These are phyloP conservation scores for Pemphredon lugubris DNA, from an alignment of 2,888 invertebrate genomes.

Conservation along the genomic window DNA sequence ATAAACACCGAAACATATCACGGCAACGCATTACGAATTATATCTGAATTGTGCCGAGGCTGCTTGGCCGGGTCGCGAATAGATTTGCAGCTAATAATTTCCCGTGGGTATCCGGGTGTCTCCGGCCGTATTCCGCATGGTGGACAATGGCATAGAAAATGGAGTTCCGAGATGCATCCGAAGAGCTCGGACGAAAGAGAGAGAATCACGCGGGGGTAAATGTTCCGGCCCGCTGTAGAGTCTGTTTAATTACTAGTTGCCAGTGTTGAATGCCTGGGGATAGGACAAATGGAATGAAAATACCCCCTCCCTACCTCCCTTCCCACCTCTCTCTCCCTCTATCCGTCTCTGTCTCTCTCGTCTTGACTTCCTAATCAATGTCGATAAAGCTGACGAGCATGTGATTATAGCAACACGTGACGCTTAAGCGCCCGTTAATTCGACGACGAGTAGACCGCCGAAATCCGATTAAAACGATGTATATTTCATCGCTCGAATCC, in stretches of 20 bases:
- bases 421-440: conserved; percentile 4
- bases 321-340: too few species aligned
- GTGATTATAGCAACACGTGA: conserved; percentile 5
- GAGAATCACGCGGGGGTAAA: conserved; percentile 23
- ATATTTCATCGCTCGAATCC: too few species aligned
- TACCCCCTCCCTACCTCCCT: too few species aligned
- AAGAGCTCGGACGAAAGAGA: conserved; percentile 7
- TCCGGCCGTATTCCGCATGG: conserved; percentile 12
- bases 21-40: conserved; percentile 35
- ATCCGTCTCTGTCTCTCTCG: background rate
- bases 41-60: conserved; percentile 24
- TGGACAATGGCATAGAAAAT: conserved; percentile 38
- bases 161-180: conserved; percentile 23
- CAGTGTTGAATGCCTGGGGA: conserved; percentile 36
- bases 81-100: conserved; percentile 61
- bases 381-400: conserved; percentile 28
- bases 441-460: background rate
- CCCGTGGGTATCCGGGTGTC: conserved; percentile 50
- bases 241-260: conserved; percentile 57
- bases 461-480: background rate
- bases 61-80: conserved; percentile 30
- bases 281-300: background rate
- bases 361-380: conserved; percentile 46
- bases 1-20: conserved; percentile 13
- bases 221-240: conserved; percentile 15